Base-by-base conservation (phyloP, 2,113 vertebrate species). In the Crotophaga sulcirostris region DNA sequence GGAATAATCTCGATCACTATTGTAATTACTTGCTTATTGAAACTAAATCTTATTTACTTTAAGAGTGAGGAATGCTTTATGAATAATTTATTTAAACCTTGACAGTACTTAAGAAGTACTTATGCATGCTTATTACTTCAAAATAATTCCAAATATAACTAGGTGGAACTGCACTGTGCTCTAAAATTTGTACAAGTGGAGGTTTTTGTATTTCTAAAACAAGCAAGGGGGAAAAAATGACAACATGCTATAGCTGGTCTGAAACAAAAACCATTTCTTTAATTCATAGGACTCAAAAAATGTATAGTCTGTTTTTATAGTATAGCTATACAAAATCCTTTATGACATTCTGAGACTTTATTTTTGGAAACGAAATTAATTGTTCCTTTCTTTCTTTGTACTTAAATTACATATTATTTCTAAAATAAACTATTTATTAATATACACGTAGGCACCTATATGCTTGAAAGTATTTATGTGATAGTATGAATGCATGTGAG, bases 61-160 rank as follows among this genome's bases (percentile, higher is more conserved):
- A 47, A 40, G 47, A 89, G 12, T 66, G 36, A 86, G 14, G 26
- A 93, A 62, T n/a, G 38, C 23, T 45, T 84, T 84, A 74, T 77
- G n/a, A 95, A 91, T 81, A 58, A 94, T 70, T 89, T 81, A 84
- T 84, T 87, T 78, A 63, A 81, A 84, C 19, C 19, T 58, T 84
- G 42, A 28, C 18, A 78, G 25, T 51, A 45, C 89, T 91, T 84
- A 89, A 60, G 44, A 56, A 87, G 47, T 58, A 84, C 21, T 84
- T 93, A 45, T 17, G 14, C 42, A 16, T 70, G 51, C 47, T 75
- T 75, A 33, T 77, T 93, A 45, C 36, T 93, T 84, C 29, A 51
- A 89, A 47, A 88, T 83, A 88, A 59, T 55, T 31, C 16, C 7
- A 58, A 80, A 34, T 73, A 38, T 52, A 86, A 51, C 9, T 52